phyloP scores from a whole-genome alignment of 1,140 invertebrate species.

The Pogonus chalceus region DNA sequence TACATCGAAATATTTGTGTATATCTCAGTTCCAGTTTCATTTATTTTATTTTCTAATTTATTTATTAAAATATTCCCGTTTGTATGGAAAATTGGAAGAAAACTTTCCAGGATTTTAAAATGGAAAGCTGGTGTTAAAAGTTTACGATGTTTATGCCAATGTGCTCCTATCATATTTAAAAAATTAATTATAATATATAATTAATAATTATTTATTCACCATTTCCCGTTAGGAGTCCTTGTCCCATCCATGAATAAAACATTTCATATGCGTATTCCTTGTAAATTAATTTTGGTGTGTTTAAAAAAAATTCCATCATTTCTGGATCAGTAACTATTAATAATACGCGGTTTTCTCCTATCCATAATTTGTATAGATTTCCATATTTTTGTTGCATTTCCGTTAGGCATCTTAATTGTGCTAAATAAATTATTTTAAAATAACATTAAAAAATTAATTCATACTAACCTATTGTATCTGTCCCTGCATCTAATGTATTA shows the following conservation, averaged over 20 bases:
- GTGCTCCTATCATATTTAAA: slow-evolving; percentile 38
- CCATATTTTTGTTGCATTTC: not conserved
- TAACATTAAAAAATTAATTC: no score
- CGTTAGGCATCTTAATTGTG: no score
- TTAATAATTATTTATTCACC: not conserved
- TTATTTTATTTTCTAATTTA: slow-evolving; percentile 49
- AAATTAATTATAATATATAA: not conserved
- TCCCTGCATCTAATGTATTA: not conserved
- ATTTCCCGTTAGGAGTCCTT: not conserved
- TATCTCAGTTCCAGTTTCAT: slow-evolving; percentile 51
- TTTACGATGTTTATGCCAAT: slow-evolving; percentile 54
- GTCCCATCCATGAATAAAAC: not conserved
- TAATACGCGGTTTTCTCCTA: not conserved
- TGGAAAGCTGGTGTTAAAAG: slow-evolving; percentile 80
- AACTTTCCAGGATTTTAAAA: slow-evolving; percentile 76
- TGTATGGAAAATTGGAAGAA: slow-evolving; percentile 69
- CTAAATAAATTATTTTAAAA: no score
- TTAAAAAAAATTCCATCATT: not conserved
- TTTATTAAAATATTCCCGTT: slow-evolving; percentile 55
- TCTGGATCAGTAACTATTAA: not conserved
- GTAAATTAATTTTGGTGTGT: not conserved
- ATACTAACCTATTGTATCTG: not conserved
- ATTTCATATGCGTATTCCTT: not conserved
- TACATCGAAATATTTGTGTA: slow-evolving; percentile 65
- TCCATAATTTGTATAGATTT: not conserved